Base-by-base conservation (phyloP, 2,113 vertebrate genomes). In the Polyodon spathula region DNA sequence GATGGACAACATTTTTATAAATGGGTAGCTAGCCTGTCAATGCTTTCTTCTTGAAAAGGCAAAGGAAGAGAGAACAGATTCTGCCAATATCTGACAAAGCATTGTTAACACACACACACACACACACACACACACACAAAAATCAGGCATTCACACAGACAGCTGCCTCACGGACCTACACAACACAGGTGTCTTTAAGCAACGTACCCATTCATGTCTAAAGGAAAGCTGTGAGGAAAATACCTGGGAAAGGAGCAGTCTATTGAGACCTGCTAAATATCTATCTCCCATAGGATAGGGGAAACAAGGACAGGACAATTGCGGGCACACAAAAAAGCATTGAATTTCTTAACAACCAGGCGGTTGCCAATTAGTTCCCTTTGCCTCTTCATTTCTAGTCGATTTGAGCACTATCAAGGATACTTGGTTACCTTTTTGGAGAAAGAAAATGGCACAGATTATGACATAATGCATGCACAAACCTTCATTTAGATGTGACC, bases 1-100 rank as follows among this genome's bases (percentile, higher is more conserved):
- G 89, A 91, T 86, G 91, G 91, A 96, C 93, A 93, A 92, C 90
- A 91, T 90, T 93, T 90, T 87, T 93, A 92, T 92, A 93, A 97
- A 93, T 88, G 88, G 81, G 88, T 83, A 90, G 86, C 86, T 85
- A 86, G 88, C 90, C 88, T 90, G 89, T 90, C 86, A 85, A 89
- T 88, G 84, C 80, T 84, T 85, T 87, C 84, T 85, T 81, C 84
- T 84, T 89, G 88, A 88, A 93, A 88, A 89, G 87, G 88, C 78
- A 87, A 89, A 89, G 88, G 88, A 84, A 84, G 85, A 68, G 43
- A 86, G 83, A 86, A 88, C 83, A 85, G 84, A 90, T 88, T 89
- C 86, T 89, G 85, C 86, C 89, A 87, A 86, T 88, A 86, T 90
- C 86, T 86, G 81, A 89, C 84, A 88, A 89, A 90, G 87, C 85